These are phyloP conservation scores for Aplysia californica DNA, from an alignment of 1,140 invertebrate genomes.

Conservation along the genomic window DNA sequence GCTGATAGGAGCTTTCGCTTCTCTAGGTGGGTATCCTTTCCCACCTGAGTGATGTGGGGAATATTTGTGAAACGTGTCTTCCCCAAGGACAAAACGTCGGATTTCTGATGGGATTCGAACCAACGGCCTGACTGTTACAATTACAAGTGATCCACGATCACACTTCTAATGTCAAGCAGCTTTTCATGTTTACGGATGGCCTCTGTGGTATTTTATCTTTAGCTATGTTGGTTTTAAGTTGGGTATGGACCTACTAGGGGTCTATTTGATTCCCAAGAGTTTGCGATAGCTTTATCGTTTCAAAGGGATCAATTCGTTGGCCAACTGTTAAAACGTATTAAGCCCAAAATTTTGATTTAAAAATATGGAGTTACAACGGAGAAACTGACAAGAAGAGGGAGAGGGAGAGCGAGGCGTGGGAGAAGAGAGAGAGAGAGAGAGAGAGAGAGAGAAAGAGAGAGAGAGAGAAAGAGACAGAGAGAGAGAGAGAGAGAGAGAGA, in stretches of 20 bases:
- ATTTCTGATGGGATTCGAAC: too few species aligned
- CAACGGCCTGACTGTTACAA: too few species aligned
- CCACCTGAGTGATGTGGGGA: too few species aligned
- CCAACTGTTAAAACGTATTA: neutral
- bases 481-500: slow-evolving; percentile 8
- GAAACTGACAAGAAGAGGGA: neutral
- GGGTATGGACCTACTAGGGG: neutral
- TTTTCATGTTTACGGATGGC: too few species aligned
- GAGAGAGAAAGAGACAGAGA: neutral
- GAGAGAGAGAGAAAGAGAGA: neutral
- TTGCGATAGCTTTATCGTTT: neutral
- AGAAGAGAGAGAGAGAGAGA: neutral
- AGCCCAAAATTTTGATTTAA: neutral
- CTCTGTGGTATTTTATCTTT: too few species aligned
- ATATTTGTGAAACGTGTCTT: too few species aligned
- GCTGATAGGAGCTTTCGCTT: too few species aligned
- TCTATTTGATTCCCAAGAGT: neutral
- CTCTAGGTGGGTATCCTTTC: too few species aligned
- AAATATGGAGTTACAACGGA: neutral
- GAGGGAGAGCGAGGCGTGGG: neutral
- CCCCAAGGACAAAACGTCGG: too few species aligned
- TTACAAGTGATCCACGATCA: too few species aligned
- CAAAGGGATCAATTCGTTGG: neutral
- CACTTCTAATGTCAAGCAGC: too few species aligned
- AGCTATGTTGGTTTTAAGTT: neutral